A percentile compares a stretch with the other conserved stretches of the same genome.
Conservation (phyloP, 2,888 invertebrate species). For the Trichacis sp. region DNA sequence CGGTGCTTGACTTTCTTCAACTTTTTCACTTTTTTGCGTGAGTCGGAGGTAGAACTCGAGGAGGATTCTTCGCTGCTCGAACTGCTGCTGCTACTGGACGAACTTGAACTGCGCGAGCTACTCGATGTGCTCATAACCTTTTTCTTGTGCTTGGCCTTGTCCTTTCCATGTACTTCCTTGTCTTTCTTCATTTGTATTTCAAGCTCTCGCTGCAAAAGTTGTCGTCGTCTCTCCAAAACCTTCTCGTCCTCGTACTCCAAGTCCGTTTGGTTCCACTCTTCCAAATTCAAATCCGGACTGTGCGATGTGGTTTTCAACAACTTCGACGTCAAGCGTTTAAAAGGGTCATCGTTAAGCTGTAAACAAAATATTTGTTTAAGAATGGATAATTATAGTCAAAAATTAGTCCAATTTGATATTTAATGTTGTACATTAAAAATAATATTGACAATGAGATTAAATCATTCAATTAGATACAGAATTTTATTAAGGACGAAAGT, state of each 20-base stretch:
- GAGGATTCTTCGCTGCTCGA: slow-evolving; percentile 75
- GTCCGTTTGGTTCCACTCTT: slow-evolving; percentile 83
- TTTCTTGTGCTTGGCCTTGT: slow-evolving; percentile 74
- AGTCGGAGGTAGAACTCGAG: slow-evolving; percentile 74
- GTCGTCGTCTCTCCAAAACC: slow-evolving; percentile 80
- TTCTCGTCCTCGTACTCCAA: slow-evolving; percentile 86
- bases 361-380: too few relatives aligned
- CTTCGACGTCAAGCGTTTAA: slow-evolving; percentile 76
- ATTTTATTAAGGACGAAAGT: too few relatives aligned
- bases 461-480: too few relatives aligned
- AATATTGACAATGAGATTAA: too few relatives aligned
- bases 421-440: too few relatives aligned
- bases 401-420: too few relatives aligned
- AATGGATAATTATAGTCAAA: too few relatives aligned
- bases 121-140: slow-evolving; percentile 78
- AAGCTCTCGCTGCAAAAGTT: slow-evolving; percentile 81
- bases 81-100: slow-evolving; percentile 75
- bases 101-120: slow-evolving; percentile 75
- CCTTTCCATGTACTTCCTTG: slow-evolving; percentile 77
- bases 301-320: slow-evolving; percentile 72
- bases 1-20: slow-evolving; percentile 72
- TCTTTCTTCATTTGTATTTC: slow-evolving; percentile 85
- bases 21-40: slow-evolving; percentile 69
- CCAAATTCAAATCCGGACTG: slow-evolving; percentile 77
- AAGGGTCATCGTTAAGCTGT: slow-evolving; percentile 73